A percentile compares a stretch with the other conserved stretches of the same genome.
These are phyloP conservation scores for Zoanthus sociatus DNA, from an alignment of 92 coral and sea anemone genomes.

Conservation along the genomic window DNA sequence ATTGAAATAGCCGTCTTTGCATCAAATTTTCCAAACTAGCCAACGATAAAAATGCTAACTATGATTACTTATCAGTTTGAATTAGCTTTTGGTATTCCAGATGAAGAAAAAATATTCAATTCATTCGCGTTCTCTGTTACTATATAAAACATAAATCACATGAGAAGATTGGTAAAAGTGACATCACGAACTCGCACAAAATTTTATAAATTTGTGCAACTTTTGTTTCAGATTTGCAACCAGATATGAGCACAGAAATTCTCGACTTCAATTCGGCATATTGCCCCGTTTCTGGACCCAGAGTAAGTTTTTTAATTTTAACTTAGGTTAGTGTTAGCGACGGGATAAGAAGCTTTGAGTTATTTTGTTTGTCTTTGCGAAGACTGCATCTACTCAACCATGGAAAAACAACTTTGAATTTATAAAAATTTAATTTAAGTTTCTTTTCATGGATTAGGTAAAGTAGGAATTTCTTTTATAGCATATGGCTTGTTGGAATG, in stretches of 20 bases:
- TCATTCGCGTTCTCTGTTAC: neutral
- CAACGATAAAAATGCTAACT: neutral
- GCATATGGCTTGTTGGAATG: neutral
- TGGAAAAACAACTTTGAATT: neutral
- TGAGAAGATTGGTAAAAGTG: neutral
- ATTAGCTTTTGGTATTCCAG: neutral
- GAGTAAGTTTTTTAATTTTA: constrained; percentile 15
- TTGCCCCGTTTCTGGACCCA: constrained; percentile 10
- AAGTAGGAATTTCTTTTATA: neutral
- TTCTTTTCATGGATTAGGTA: neutral
- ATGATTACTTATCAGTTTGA: neutral
- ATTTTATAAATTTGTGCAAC: neutral
- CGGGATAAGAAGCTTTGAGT: neutral
- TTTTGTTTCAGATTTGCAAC: constrained; percentile 15
- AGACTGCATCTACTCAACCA: neutral
- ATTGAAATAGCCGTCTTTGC: too few species aligned
- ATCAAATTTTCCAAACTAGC: too few species aligned
- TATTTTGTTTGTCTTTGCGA: neutral
- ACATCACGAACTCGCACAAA: neutral
- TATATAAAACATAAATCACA: neutral
- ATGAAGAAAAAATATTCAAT: neutral
- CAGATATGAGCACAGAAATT: constrained; percentile 32
- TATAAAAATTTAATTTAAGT: neutral
- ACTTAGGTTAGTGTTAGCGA: neutral
- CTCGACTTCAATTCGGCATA: constrained; percentile 8